phyloP scores from a whole-genome alignment of 1,140 invertebrate genomes.

The Drosophila erecta region DNA sequence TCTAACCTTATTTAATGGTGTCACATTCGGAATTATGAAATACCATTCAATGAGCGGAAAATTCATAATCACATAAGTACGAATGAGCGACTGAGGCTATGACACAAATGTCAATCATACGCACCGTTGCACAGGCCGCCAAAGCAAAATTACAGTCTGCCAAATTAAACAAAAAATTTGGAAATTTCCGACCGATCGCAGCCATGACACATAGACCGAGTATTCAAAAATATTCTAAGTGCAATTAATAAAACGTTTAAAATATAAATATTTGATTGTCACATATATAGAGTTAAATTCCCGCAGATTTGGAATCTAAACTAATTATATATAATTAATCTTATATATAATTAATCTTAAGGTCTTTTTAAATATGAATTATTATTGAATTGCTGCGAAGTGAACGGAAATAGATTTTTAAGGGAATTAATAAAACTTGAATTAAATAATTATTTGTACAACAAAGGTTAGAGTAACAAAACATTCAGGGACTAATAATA shows the following conservation, averaged over 20 bases:
- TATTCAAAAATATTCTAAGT: background rate
- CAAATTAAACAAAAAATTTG: constrained; percentile 40
- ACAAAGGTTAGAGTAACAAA: constrained; percentile 14
- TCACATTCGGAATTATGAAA: constrained; percentile 69
- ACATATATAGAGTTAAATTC: too few relatives aligned
- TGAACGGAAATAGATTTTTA: constrained; percentile 16
- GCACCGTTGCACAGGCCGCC: constrained; percentile 69
- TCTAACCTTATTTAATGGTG: constrained; percentile 61
- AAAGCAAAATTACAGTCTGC: constrained; percentile 9
- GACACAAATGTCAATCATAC: constrained; percentile 77
- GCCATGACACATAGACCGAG: constrained; percentile 39
- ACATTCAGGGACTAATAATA: background rate
- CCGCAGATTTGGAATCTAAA: too few relatives aligned
- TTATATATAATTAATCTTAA: too few relatives aligned
- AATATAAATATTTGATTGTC: background rate
- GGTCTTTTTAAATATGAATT: background rate
- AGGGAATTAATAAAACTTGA: background rate
- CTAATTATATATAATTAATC: too few relatives aligned
- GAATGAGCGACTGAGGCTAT: constrained; percentile 24
- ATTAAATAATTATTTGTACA: background rate
- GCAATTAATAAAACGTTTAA: constrained; percentile 16
- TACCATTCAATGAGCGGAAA: constrained; percentile 55
- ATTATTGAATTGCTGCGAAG: background rate
- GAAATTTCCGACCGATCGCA: constrained; percentile 32
- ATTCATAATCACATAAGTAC: constrained; percentile 38